These are phyloP conservation scores for Drosophila sechellia DNA, from an alignment of 1,140 invertebrate genomes.

Conservation along the genomic window DNA sequence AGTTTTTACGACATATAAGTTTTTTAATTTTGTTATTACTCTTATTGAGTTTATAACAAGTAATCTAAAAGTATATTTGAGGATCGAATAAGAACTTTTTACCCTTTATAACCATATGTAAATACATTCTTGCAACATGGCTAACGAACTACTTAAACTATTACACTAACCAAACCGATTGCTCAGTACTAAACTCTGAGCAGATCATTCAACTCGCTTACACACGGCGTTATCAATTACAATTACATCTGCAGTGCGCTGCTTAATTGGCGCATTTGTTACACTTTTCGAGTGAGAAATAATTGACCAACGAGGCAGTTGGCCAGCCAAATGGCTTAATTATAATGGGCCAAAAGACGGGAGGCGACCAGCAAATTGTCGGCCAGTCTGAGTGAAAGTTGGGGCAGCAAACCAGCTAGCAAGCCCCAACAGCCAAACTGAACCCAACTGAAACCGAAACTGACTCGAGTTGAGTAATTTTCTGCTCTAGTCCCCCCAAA, in stretches of 20 bases:
- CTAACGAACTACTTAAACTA: background rate
- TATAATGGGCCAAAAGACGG: conserved; percentile 52
- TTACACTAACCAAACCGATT: background rate
- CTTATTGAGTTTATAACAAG: no score
- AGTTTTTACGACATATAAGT: no score
- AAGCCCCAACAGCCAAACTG: conserved; percentile 30
- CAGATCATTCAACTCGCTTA: conserved; percentile 46
- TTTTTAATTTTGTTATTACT: no score
- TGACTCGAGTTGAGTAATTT: conserved; percentile 69
- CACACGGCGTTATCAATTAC: conserved; percentile 34
- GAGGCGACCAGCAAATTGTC: conserved; percentile 6
- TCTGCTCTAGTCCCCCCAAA: conserved; percentile 59
- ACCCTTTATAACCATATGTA: background rate
- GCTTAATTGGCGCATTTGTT: conserved; percentile 49
- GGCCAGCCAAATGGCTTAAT: conserved; percentile 63
- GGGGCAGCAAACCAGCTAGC: conserved; percentile 26
- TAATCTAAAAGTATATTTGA: no score
- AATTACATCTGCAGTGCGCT: conserved; percentile 29
- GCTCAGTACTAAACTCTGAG: background rate
- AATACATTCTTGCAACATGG: background rate
- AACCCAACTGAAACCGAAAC: conserved; percentile 30
- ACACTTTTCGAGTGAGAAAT: conserved; percentile 60
- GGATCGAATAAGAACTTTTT: no score
- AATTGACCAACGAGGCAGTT: conserved; percentile 45
- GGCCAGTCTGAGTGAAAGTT: conserved; percentile 42